A percentile compares a stretch with the other conserved stretches of the same genome.
Evolutionary conservation across 2,888 invertebrate genomes (phyloP).

Genomic region (Ophraella communa): DNA sequence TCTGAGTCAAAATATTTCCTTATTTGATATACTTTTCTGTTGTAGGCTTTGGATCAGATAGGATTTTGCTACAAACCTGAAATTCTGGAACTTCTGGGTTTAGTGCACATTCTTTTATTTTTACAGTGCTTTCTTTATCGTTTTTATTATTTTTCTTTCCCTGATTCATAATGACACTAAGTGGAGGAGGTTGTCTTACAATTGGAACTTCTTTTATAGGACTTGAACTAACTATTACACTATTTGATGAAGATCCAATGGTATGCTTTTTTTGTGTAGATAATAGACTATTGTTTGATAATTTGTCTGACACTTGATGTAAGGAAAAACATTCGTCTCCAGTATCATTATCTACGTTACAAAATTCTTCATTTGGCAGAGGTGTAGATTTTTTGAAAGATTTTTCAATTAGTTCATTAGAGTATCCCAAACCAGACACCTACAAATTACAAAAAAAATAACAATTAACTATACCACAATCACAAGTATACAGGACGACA

Average conservation of each 20-base stretch:
- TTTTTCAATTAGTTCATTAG: conserved; percentile 22
- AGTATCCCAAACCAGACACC: conserved; percentile 27
- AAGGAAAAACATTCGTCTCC: neutral
- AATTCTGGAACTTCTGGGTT: neutral
- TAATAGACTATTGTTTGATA: neutral
- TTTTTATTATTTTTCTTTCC: neutral
- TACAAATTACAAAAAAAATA: conserved; percentile 7
- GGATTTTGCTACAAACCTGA: too few species aligned
- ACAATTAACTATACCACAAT: too few species aligned
- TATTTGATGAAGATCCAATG: neutral
- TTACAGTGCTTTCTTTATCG: neutral
- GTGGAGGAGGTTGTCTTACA: neutral
- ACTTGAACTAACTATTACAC: neutral
- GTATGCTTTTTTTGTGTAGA: neutral
- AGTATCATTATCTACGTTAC: neutral
- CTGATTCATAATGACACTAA: neutral
- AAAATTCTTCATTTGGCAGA: conserved; percentile 1
- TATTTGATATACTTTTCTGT: too few species aligned
- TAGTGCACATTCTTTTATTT: neutral
- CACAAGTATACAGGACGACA: too few species aligned
- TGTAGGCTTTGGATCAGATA: too few species aligned
- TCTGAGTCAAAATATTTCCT: too few species aligned
- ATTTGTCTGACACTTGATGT: neutral
- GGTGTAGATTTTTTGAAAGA: neutral
- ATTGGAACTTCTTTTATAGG: neutral